A percentile compares a stretch with the other conserved stretches of the same genome.
Conservation (phyloP, 2,113 vertebrate species). For the Corythoichthys haematopterus region DNA sequence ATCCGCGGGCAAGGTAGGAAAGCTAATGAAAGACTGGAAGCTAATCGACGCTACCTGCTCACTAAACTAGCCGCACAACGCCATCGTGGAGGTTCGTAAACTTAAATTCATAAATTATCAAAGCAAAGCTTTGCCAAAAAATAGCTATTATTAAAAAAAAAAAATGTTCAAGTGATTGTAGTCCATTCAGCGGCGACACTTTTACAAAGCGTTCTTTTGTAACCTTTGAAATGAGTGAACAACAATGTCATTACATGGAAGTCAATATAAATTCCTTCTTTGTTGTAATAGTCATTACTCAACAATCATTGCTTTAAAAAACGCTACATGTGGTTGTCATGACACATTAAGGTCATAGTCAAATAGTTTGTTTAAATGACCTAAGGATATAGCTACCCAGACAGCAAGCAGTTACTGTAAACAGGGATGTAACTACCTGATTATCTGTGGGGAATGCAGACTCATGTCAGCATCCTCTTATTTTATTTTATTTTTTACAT, state of each 20-base stretch:
- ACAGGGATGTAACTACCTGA: no score
- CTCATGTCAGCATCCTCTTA: no score
- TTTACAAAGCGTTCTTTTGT: not conserved
- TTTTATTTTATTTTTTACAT: no score
- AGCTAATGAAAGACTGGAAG: slow-evolving; percentile 17
- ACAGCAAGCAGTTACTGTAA: no score
- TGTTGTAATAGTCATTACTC: not conserved
- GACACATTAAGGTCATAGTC: not conserved
- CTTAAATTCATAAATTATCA: not conserved
- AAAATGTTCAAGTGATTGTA: not conserved
- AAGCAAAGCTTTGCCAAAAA: no score
- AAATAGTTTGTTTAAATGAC: not conserved
- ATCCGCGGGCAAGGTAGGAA: slow-evolving; percentile 57
- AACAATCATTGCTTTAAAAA: not conserved
- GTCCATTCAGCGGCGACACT: not conserved
- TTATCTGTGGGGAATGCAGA: no score
- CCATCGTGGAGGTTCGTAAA: not conserved
- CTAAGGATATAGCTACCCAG: not conserved
- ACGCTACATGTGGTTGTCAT: not conserved
- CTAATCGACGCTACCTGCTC: not conserved
- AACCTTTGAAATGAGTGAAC: not conserved
- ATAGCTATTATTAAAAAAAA: no score
- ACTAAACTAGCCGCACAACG: not conserved
- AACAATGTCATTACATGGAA: not conserved
- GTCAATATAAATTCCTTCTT: not conserved